Base-by-base conservation (phyloP, 1,140 invertebrate species). In the Coenobita brevimanus region DNA sequence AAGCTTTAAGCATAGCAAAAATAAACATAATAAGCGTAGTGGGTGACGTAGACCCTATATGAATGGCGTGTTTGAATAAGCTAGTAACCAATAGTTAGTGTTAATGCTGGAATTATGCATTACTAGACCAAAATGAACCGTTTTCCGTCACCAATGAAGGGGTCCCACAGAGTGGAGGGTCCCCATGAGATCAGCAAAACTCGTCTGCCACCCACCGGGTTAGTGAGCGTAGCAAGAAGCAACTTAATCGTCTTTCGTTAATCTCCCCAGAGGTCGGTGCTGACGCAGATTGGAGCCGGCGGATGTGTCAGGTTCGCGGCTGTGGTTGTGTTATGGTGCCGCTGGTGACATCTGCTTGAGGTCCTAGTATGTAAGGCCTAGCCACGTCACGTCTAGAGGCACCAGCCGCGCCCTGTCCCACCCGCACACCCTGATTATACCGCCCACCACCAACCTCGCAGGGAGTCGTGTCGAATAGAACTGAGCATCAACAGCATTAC, bases 1-100 rank as follows among this genome's bases (percentile, higher is more conserved):
- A 75, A 82, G 50, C 27, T 75, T 86, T 84, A 81, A 76, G 89
- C 89, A 76, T 78, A 85, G 89, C 89, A 89, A 75, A 89, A 86
- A 86, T 81, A 89, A 89, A 82, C 27, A 76, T 89, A 86, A 82
- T 81, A 86, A 89, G 89, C 89, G 89, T 89, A 89, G 89, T 86
- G 89, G 89, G 89, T 89, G 89, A 89, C 89, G 80, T 75, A 81
- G 81, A 89, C 83, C 79, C 83, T 81, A 85, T 36, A 71, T 78
- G 73, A 78, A 67, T 78, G 75, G 38, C 36, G 30, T 50, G 46
- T 50, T 50, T 50, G 46, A 50, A 17, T 50, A 50, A 50, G 46
- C 46, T 50, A 50, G 46, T 50, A 8, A 50, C 46, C 46, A 50
- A 50, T 50, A 50, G 46, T 50, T 50, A 50, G 46, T 50, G 46